A percentile compares a stretch with the other conserved stretches of the same genome.
These are phyloP conservation scores for Macaria notata DNA, from an alignment of 2,888 invertebrate genomes.

Conservation along the genomic window DNA sequence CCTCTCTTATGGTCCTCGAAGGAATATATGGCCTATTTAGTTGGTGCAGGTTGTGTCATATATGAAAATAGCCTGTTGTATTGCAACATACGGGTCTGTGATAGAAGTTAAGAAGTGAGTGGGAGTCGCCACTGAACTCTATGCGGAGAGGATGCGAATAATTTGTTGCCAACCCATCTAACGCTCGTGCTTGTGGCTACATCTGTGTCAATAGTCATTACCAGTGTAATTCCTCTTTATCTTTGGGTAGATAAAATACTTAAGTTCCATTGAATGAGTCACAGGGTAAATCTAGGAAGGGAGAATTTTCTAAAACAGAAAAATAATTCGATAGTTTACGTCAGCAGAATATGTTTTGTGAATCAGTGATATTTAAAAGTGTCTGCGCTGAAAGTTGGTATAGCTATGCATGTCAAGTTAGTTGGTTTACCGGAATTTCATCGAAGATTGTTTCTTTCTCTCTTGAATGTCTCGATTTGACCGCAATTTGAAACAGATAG, in stretches of 20 bases:
- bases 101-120: conserved; percentile 65
- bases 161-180: conserved; percentile 56
- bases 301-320: too few species aligned
- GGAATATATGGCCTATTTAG: neutral
- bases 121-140: conserved; percentile 72
- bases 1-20: neutral
- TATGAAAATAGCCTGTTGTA: conserved; percentile 61
- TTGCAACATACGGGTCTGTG: conserved; percentile 47
- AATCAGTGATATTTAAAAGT: too few species aligned
- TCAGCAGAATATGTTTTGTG: too few species aligned
- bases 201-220: neutral
- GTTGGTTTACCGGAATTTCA: too few species aligned
- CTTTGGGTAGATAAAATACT: too few species aligned
- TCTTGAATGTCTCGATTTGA: neutral
- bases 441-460: too few species aligned
- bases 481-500: neutral
- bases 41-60: conserved; percentile 43
- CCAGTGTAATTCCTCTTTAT: too few species aligned
- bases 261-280: too few species aligned
- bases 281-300: too few species aligned
- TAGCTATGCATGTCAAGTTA: too few species aligned
- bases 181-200: conserved; percentile 3
- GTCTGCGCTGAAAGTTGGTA: too few species aligned
- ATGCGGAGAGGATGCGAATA: conserved; percentile 62
- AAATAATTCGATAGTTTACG: too few species aligned